Evolutionary conservation across 2,888 invertebrate genomes (phyloP).

Genomic region (Limenitis camilla): DNA sequence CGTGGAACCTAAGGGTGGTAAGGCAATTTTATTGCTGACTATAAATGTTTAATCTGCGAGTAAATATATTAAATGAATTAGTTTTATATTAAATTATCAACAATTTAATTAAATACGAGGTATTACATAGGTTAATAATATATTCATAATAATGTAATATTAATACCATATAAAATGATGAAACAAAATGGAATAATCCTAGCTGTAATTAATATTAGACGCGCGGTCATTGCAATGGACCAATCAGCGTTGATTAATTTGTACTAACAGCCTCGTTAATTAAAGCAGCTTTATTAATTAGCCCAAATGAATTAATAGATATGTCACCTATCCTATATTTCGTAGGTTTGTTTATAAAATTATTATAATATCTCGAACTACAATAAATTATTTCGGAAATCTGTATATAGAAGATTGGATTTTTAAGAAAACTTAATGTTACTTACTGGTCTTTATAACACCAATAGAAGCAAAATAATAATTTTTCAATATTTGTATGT

Average conservation of each 20-base stretch:
- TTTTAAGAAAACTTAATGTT: no score
- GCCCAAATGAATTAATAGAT: conserved; percentile 56
- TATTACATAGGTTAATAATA: background rate
- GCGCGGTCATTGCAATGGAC: conserved; percentile 31
- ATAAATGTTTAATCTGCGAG: no score
- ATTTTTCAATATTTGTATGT: no score
- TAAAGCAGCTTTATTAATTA: conserved; percentile 59
- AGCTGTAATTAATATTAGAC: conserved; percentile 30
- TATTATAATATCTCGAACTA: background rate
- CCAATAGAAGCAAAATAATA: no score
- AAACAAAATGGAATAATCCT: conserved; percentile 27
- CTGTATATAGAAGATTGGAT: no score
- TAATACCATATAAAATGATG: conserved; percentile 15
- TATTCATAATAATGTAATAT: conserved; percentile 10
- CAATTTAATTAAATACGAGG: background rate
- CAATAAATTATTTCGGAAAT: background rate
- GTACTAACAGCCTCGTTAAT: conserved; percentile 57
- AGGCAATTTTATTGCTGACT: no score
- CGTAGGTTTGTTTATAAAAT: conserved; percentile 1
- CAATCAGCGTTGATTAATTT: conserved; percentile 60
- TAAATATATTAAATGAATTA: no score
- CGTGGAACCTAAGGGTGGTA: no score
- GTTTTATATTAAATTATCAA: no score
- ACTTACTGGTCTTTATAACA: no score
- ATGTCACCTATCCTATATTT: conserved; percentile 15